These are phyloP conservation scores for Pseudanteris insignis DNA, from an alignment of 2,888 invertebrate species.

Conservation along the genomic window DNA sequence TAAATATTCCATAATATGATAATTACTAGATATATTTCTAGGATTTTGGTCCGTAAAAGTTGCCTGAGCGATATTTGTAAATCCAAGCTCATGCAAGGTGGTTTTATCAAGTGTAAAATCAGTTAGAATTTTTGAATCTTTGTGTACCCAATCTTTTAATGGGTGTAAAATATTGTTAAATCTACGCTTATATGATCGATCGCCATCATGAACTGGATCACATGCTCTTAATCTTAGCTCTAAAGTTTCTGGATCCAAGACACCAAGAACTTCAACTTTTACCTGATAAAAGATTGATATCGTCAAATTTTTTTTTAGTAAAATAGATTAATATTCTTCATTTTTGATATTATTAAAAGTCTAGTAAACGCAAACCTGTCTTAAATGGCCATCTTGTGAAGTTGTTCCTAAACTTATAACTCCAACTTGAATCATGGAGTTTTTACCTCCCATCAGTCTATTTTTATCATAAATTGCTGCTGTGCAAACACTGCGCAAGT, in stretches of 20 bases:
- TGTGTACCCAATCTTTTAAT: constrained; percentile 80
- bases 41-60: constrained; percentile 68
- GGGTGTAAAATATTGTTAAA: constrained; percentile 86
- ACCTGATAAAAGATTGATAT: no score
- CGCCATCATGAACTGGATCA: constrained; percentile 81
- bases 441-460: constrained; percentile 75
- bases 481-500: constrained; percentile 80
- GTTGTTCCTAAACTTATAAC: constrained; percentile 89
- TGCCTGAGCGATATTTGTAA: constrained; percentile 76
- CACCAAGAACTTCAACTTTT: constrained; percentile 87
- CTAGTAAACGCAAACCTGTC: constrained; percentile 60
- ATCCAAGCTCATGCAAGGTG: constrained; percentile 81
- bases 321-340: no score
- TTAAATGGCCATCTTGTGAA: constrained; percentile 74
- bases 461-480: constrained; percentile 82
- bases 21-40: constrained; percentile 72
- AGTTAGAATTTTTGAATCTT: constrained; percentile 79
- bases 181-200: constrained; percentile 81
- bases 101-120: constrained; percentile 86
- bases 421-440: constrained; percentile 70
- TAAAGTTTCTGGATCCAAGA: constrained; percentile 76
- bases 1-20: constrained; percentile 87
- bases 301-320: no score
- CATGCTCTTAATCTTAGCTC: constrained; percentile 81
- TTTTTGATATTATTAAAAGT: no score